Conservation (phyloP, 2,113 vertebrate species). For the Oxygymnocypris stewartii region DNA sequence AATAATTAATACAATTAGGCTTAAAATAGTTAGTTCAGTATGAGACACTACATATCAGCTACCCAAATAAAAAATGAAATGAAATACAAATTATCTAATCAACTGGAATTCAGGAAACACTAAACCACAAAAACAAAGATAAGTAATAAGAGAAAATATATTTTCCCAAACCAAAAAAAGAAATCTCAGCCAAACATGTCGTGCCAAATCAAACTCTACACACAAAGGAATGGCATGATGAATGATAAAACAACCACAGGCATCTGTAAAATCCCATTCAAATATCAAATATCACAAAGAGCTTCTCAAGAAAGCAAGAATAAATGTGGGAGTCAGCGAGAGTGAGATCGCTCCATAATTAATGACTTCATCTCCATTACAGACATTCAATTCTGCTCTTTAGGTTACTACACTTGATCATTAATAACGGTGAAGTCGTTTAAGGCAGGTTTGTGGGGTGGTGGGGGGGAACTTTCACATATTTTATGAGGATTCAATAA, state of each 20-base stretch:
- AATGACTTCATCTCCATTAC: constrained; percentile 43
- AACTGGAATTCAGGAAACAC: not conserved
- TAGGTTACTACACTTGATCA: constrained; percentile 27
- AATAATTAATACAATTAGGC: not conserved
- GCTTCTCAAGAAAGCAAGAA: not conserved
- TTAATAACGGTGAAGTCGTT: constrained; percentile 26
- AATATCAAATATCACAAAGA: constrained; percentile 43
- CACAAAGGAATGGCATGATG: constrained; percentile 11
- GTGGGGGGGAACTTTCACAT: constrained; percentile 52
- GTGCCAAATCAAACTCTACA: constrained; percentile 26
- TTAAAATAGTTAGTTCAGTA: not conserved
- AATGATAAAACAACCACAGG: constrained; percentile 39
- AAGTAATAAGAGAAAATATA: not conserved
- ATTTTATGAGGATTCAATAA: constrained; percentile 57
- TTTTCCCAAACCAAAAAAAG: not conserved
- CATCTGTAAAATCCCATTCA: constrained; percentile 35
- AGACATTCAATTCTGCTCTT: constrained; percentile 32
- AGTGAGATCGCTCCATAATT: constrained; percentile 37
- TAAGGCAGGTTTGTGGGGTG: constrained; percentile 14
- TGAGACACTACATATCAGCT: not conserved
- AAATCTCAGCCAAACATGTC: not conserved
- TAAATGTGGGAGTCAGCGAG: not conserved
- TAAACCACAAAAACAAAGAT: not conserved
- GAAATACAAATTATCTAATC: not conserved
- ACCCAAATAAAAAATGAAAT: not conserved